A percentile compares a stretch with the other conserved stretches of the same genome.
phyloP scores from a whole-genome alignment of 64 coral and sea anemone species.

The Stylophora pistillata region DNA sequence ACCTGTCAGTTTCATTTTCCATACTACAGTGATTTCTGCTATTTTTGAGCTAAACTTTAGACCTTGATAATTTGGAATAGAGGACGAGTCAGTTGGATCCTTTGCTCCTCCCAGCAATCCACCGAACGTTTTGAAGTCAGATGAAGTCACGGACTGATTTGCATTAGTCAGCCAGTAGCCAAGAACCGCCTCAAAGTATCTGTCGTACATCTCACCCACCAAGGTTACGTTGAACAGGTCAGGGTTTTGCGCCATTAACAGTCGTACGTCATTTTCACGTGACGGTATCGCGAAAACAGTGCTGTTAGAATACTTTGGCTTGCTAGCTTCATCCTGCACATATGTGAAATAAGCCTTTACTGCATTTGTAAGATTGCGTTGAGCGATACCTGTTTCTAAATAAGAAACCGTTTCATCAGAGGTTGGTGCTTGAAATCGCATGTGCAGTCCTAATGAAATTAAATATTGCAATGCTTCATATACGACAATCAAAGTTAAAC shows the following conservation, averaged over 20 bases:
- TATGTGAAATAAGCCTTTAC: neutral
- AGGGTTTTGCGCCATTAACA: slow-evolving; percentile 48
- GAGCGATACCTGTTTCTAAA: too few relatives aligned
- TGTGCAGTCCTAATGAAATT: too few relatives aligned
- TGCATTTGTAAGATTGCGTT: neutral
- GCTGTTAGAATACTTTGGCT: slow-evolving; percentile 49
- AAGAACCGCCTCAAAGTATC: slow-evolving; percentile 60
- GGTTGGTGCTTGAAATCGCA: too few relatives aligned
- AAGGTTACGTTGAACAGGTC: slow-evolving; percentile 39
- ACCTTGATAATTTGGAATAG: slow-evolving; percentile 60
- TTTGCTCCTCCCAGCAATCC: slow-evolving; percentile 42
- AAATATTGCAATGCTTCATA: too few relatives aligned
- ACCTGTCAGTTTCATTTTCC: too few relatives aligned
- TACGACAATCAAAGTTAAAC: too few relatives aligned
- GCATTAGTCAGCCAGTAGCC: slow-evolving; percentile 57
- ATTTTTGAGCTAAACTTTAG: neutral
- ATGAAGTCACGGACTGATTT: slow-evolving; percentile 30
- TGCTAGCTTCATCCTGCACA: slow-evolving; percentile 44
- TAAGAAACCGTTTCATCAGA: too few relatives aligned
- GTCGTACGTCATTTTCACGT: slow-evolving; percentile 31
- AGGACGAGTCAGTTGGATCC: slow-evolving; percentile 42
- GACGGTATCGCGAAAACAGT: slow-evolving; percentile 35
- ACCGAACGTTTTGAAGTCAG: slow-evolving; percentile 54
- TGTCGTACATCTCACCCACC: slow-evolving; percentile 49
- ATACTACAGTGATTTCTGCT: too few relatives aligned